These are phyloP conservation scores for Mercenaria mercenaria DNA, from an alignment of 1,140 invertebrate genomes.

Conservation along the genomic window DNA sequence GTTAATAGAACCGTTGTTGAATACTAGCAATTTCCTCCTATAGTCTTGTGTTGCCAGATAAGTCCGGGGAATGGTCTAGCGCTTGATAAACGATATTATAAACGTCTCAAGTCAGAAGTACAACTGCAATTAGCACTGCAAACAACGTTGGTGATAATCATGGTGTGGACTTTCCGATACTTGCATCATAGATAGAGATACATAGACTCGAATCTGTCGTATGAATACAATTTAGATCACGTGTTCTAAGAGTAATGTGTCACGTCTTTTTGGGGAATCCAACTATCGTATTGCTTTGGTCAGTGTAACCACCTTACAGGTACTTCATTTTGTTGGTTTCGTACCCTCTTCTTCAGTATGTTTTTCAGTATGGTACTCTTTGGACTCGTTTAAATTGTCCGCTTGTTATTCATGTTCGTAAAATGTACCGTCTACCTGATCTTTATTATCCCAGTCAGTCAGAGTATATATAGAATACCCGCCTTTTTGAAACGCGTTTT, in stretches of 20 bases:
- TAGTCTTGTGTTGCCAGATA: slow-evolving; percentile 1
- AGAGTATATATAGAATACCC: background rate
- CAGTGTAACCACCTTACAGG: slow-evolving; percentile 33
- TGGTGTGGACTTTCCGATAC: background rate
- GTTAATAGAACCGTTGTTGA: background rate
- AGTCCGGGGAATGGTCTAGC: background rate
- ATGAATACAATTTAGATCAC: background rate
- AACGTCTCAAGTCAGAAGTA: background rate
- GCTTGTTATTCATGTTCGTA: background rate
- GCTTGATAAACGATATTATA: background rate
- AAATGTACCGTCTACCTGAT: background rate
- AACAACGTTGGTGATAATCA: slow-evolving; percentile 5
- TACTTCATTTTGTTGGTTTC: background rate
- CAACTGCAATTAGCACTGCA: background rate
- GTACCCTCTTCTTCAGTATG: background rate
- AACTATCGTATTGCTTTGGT: slow-evolving; percentile 32
- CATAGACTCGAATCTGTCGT: background rate
- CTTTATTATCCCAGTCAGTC: background rate
- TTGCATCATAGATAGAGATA: no score
- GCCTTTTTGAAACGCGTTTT: background rate
- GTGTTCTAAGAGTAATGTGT: background rate
- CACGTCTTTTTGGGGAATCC: slow-evolving; percentile 24
- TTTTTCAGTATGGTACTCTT: slow-evolving; percentile 29
- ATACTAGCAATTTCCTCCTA: background rate
- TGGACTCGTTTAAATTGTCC: background rate